phyloP scores from a whole-genome alignment of 2,113 vertebrate genomes.

The Pteruthius melanotis region DNA sequence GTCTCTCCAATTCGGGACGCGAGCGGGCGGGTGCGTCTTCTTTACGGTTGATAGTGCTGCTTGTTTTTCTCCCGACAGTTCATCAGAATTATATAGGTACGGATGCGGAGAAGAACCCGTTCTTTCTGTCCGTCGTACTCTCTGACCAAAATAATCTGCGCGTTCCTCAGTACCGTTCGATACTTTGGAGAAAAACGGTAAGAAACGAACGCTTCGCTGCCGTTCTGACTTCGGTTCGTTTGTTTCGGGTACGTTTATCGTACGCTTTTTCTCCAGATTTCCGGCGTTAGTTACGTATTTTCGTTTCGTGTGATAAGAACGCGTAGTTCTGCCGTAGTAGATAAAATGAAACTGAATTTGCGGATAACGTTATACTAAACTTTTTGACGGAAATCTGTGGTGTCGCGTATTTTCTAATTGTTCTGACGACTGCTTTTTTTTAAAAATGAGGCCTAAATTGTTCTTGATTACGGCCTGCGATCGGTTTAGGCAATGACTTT shows the following conservation, averaged over 20 bases:
- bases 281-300: neutral
- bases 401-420: neutral
- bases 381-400: neutral
- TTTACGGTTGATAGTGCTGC: neutral
- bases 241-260: neutral
- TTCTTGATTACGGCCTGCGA: neutral
- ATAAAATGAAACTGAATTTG: neutral
- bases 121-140: conserved; percentile 94
- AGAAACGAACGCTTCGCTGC: conserved; percentile 51
- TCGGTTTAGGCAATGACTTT: neutral
- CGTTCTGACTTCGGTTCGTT: neutral
- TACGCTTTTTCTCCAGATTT: neutral
- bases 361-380: neutral
- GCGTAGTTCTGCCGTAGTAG: neutral
- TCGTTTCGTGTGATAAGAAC: neutral
- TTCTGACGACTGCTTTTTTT: neutral
- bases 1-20: neutral
- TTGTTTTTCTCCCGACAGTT: conserved; percentile 73
- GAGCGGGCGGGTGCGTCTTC: neutral
- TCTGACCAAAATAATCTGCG: conserved; percentile 97
- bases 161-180: conserved; percentile 93
- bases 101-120: conserved; percentile 94
- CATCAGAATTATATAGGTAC: conserved; percentile 97
- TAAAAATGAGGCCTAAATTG: neutral
- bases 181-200: conserved; percentile 96